Evolutionary conservation across 2,888 invertebrate genomes (phyloP).

Genomic region (Hecatera dysodea): DNA sequence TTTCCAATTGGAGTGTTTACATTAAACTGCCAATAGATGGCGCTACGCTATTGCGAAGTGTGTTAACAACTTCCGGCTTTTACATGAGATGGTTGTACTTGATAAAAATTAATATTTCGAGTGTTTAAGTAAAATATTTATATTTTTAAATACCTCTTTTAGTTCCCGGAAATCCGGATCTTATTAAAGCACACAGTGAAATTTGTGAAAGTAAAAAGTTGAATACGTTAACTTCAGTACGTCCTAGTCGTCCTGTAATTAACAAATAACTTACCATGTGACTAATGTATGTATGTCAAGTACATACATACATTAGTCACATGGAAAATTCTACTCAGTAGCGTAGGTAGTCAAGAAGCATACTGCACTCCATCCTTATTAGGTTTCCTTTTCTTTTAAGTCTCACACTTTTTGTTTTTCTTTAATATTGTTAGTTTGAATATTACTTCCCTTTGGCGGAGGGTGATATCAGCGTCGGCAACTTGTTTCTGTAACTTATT

Average conservation of each 20-base stretch:
- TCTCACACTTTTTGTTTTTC: neutral
- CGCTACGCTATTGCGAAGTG: constrained; percentile 28
- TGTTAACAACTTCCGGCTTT: constrained; percentile 34
- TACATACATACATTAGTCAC: too few relatives aligned
- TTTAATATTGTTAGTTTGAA: neutral
- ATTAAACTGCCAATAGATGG: constrained; percentile 48
- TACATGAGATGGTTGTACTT: neutral
- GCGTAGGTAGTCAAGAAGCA: too few relatives aligned
- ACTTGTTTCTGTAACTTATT: too few relatives aligned
- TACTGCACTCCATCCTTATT: neutral
- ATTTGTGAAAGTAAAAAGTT: constrained; percentile 9
- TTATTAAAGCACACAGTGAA: neutral
- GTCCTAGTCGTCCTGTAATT: neutral
- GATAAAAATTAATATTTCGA: constrained; percentile 12
- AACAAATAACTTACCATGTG: neutral
- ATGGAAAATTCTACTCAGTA: too few relatives aligned
- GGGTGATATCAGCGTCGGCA: constrained; percentile 4
- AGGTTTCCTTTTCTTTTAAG: neutral
- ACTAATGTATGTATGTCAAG: too few relatives aligned
- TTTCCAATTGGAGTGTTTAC: constrained; percentile 3
- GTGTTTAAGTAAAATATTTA: neutral
- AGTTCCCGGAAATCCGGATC: constrained; percentile 30
- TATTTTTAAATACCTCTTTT: neutral
- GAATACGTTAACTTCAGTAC: too few relatives aligned
- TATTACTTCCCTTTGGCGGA: neutral